These are phyloP conservation scores for Calosoma granatense DNA, from an alignment of 1,140 invertebrate genomes.

Conservation along the genomic window DNA sequence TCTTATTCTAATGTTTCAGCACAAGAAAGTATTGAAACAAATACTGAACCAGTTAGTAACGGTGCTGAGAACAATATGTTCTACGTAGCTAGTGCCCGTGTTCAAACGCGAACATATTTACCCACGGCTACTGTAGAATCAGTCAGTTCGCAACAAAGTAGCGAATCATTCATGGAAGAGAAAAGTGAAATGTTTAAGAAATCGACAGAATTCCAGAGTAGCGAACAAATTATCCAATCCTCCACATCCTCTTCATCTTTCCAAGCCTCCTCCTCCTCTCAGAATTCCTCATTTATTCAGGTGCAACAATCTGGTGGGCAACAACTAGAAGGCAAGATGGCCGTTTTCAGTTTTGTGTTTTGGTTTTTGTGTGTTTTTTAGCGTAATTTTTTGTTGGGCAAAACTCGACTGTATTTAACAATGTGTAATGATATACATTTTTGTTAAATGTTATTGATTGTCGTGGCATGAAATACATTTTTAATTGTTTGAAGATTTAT, in stretches of 20 bases:
- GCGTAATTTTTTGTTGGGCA: neutral
- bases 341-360: neutral
- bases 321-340: neutral
- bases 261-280: neutral
- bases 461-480: no score
- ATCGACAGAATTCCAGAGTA: no score
- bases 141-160: neutral
- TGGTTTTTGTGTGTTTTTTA: neutral
- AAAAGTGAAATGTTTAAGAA: no score
- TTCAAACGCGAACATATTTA: constrained; percentile 14
- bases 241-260: no score
- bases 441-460: no score
- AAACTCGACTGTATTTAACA: no score
- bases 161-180: no score
- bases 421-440: no score
- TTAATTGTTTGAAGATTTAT: no score
- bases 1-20: no score
- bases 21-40: no score
- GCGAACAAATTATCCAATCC: no score
- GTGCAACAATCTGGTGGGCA: neutral
- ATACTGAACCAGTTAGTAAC: neutral
- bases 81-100: constrained; percentile 14
- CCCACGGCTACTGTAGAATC: neutral
- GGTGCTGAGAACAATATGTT: neutral
- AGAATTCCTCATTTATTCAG: neutral